These are phyloP conservation scores for Drosophila pruinosa DNA, from an alignment of 1,140 invertebrate species.

Conservation along the genomic window DNA sequence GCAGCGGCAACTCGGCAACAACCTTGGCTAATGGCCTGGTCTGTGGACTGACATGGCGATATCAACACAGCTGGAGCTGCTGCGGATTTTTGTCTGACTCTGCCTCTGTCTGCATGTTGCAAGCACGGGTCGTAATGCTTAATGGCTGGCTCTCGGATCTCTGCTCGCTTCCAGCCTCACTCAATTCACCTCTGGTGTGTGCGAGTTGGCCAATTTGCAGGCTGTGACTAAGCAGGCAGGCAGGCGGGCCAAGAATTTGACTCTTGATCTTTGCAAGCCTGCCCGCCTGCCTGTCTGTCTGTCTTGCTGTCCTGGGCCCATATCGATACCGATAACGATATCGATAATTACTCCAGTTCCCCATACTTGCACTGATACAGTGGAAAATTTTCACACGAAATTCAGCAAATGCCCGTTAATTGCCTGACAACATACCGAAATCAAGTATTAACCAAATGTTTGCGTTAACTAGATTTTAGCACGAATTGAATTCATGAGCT, in stretches of 20 bases:
- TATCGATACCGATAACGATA: not conserved
- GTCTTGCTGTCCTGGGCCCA: not conserved
- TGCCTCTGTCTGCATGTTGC: constrained; percentile 45
- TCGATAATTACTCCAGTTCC: not conserved
- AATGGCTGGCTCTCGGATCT: constrained; percentile 51
- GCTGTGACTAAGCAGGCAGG: constrained; percentile 52
- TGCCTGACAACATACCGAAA: constrained; percentile 61
- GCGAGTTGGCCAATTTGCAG: constrained; percentile 54
- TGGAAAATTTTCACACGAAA: constrained; percentile 77
- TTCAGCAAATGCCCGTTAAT: constrained; percentile 69
- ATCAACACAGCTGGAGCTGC: constrained; percentile 44
- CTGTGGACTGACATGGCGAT: constrained; percentile 64
- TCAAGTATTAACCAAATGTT: constrained; percentile 25
- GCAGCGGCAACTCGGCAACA: constrained; percentile 42
- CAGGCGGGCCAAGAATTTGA: constrained; percentile 60
- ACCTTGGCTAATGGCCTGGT: constrained; percentile 75
- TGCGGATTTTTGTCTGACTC: not conserved
- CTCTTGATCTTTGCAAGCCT: constrained; percentile 61
- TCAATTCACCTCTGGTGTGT: constrained; percentile 6
- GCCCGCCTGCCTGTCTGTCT: not conserved
- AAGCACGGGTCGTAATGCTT: constrained; percentile 43
- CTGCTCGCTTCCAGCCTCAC: constrained; percentile 45
- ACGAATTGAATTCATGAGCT: not conserved
- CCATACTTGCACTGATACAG: not conserved
- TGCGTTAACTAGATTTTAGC: constrained; percentile 5